Percentiles rank a stretch among this genome's conserved stretches.
These are phyloP conservation scores for Sarcophaga rosellei DNA, from an alignment of 2,888 invertebrate species.

Conservation along the genomic window DNA sequence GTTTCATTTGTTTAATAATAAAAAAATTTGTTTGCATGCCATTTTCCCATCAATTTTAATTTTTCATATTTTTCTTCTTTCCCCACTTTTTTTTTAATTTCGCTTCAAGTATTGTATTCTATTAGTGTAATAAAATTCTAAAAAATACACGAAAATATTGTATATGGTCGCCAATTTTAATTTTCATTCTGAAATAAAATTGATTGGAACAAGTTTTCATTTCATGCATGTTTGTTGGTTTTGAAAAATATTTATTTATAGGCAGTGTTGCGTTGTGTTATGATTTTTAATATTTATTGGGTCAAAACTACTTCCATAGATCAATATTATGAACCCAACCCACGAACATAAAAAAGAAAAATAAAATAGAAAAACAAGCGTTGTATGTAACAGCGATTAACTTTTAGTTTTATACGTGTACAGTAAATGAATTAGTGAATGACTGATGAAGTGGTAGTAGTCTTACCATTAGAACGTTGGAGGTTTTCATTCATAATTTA, in stretches of 20 bases:
- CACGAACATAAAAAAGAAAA: conserved; percentile 43
- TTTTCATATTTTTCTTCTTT: not conserved
- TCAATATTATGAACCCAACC: conserved; percentile 49
- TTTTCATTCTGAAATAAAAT: conserved; percentile 28
- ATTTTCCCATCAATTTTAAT: conserved; percentile 12
- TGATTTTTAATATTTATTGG: conserved; percentile 47
- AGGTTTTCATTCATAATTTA: conserved; percentile 35
- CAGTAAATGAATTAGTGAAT: too few species aligned
- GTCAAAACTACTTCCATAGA: conserved; percentile 55
- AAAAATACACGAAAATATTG: not conserved
- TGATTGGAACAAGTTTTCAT: conserved; percentile 22
- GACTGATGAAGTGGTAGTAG: not conserved
- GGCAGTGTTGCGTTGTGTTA: conserved; percentile 15
- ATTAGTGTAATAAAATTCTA: not conserved
- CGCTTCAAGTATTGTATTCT: too few species aligned
- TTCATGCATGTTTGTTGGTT: not conserved
- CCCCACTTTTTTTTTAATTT: too few species aligned
- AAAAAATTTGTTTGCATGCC: conserved; percentile 21
- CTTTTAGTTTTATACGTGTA: not conserved
- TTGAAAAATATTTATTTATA: conserved; percentile 13
- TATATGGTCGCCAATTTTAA: conserved; percentile 2
- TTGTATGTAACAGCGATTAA: conserved; percentile 19
- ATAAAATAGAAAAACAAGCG: not conserved
- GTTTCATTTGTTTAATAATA: too few species aligned
- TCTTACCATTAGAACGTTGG: conserved; percentile 52